Percentiles rank a stretch among this genome's conserved stretches.
Evolutionary conservation across 1,140 invertebrate genomes (phyloP).

Genomic region (Oreohelix idahoensis): DNA sequence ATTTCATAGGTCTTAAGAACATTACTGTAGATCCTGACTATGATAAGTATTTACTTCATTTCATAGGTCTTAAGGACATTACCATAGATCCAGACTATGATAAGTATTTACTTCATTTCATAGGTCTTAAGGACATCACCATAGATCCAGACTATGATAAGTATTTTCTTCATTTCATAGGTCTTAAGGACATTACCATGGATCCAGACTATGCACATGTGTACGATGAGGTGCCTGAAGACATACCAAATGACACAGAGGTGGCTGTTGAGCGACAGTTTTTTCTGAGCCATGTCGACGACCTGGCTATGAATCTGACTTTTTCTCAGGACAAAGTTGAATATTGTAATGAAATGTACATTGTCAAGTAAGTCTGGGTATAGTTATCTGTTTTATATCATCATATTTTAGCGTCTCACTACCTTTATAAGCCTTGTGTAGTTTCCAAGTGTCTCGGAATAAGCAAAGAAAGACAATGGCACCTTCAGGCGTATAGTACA

Average conservation of each 20-base stretch:
- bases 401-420: too few relatives aligned
- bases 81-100: too few relatives aligned
- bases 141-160: constrained; percentile 68
- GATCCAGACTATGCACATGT: constrained; percentile 66
- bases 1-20: too few relatives aligned
- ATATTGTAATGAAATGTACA: constrained; percentile 66
- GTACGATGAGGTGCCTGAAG: constrained; percentile 60
- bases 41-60: background rate
- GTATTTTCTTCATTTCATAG: too few relatives aligned
- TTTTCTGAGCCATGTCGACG: constrained; percentile 69
- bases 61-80: constrained; percentile 67
- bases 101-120: background rate
- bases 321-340: constrained; percentile 61
- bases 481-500: too few relatives aligned
- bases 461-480: too few relatives aligned
- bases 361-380: constrained; percentile 54
- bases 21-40: too few relatives aligned
- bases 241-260: constrained; percentile 58
- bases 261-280: constrained; percentile 64
- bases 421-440: too few relatives aligned
- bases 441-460: too few relatives aligned
- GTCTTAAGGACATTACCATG: constrained; percentile 67
- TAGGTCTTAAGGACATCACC: constrained; percentile 69
- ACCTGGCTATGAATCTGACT: constrained; percentile 68
- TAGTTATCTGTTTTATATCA: too few relatives aligned